phyloP scores from a whole-genome alignment of 2,113 vertebrate genomes.

The Parus major region DNA sequence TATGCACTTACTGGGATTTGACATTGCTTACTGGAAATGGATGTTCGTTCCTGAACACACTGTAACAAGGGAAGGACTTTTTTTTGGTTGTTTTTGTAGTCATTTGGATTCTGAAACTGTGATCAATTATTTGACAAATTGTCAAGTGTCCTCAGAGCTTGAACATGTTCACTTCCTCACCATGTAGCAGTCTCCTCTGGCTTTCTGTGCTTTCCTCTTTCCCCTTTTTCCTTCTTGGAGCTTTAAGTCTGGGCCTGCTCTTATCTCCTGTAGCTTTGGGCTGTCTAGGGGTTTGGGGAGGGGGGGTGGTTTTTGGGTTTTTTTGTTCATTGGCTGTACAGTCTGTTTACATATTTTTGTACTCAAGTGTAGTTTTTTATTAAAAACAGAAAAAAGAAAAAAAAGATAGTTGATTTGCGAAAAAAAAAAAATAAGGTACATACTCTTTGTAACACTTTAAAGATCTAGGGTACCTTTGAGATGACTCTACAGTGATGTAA shows the following conservation, averaged over 20 bases:
- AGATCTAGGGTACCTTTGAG: conserved; percentile 66
- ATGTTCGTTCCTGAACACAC: conserved; percentile 44
- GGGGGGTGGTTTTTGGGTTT: background rate
- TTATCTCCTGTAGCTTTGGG: conserved; percentile 54
- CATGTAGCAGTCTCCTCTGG: conserved; percentile 37
- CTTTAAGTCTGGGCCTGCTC: conserved; percentile 58
- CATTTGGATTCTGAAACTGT: conserved; percentile 76
- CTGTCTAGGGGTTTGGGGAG: conserved; percentile 38
- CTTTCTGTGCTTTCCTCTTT: background rate
- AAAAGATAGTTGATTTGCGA: conserved; percentile 60
- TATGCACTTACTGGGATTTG: conserved; percentile 75
- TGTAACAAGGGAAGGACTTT: conserved; percentile 70
- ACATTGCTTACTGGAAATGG: conserved; percentile 66
- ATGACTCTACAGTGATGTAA: conserved; percentile 63
- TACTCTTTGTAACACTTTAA: conserved; percentile 73
- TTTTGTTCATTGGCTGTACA: conserved; percentile 78
- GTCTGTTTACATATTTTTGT: conserved; percentile 87
- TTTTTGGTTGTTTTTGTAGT: conserved; percentile 54
- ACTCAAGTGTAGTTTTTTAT: conserved; percentile 83
- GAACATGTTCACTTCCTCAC: conserved; percentile 40
- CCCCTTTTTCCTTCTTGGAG: conserved; percentile 35
- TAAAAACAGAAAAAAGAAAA: conserved; percentile 68
- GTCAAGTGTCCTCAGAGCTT: conserved; percentile 70
- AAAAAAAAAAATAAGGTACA: conserved; percentile 50
- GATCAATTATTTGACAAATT: conserved; percentile 68